Base-by-base conservation (phyloP, 2,888 invertebrate genomes). In the Zygaena filipendulae region DNA sequence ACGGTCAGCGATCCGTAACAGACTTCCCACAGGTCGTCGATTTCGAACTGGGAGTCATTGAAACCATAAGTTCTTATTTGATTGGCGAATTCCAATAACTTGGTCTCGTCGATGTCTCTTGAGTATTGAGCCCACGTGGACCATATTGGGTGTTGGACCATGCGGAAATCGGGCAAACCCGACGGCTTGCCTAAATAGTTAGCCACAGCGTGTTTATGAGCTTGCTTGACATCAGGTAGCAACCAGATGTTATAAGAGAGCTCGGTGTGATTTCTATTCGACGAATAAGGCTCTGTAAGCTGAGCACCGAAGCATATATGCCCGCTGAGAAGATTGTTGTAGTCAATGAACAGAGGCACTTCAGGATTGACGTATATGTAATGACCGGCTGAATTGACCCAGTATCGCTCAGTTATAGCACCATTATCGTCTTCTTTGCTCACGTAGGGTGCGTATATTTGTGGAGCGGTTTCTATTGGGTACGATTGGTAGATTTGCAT, bases 1-100 rank as follows among this genome's bases (percentile, higher is more conserved):
- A 95, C 91, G 8, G 81, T 82, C 14, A 91, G 70, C 5, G 91
- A 88, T 0, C 95, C 95, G 47, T 94, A 93, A 48, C 91, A 91
- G 0, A 82, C 82, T 56, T 95, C 93, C 92, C 94, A 95, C 9
- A 86, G 81, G 52, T 95, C 95, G 49, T 95, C 94, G 23, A 96
- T 90, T 72, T 94, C 94, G 21, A 91, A 58, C 50, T 92, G 91
- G 25, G 90, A 88, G 44, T 86, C 83, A 2, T 81, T 75, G 44
- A 90, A 92, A 0, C 84, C 85, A 30, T 87, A 51, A 0, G 69
- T 55, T 2, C 74, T 46, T 27, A 94, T 91, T 36, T 87, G 81
- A 4, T 84, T 46, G 0, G 88, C 90, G 45, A 87, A 92, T 1
- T 83, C 66, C 1, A 84, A 45, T 0, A 92, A 80, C 3, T 83